A percentile compares a stretch with the other conserved stretches of the same genome.
Evolutionary conservation across 2,888 invertebrate genomes (phyloP).

Genomic region (Cosmia pyralina): DNA sequence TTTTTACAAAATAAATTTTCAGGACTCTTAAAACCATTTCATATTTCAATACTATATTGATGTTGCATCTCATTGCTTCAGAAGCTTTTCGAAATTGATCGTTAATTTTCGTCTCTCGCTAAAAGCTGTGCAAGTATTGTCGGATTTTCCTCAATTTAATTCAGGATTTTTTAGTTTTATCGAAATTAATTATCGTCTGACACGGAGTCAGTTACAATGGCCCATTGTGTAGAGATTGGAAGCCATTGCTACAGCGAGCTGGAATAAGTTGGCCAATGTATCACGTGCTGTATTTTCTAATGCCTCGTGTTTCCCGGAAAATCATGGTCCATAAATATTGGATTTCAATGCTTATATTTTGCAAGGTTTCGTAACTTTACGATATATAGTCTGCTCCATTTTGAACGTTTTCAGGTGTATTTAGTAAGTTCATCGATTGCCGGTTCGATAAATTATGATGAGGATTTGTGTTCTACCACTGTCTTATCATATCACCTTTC

Average conservation of each 20-base stretch:
- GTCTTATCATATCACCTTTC: neutral
- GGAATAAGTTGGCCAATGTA: neutral
- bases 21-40: neutral
- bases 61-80: too few species aligned
- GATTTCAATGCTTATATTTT: constrained; percentile 15
- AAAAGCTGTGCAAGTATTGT: neutral
- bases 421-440: constrained; percentile 12
- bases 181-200: neutral
- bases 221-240: constrained; percentile 19
- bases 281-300: constrained; percentile 24
- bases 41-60: neutral
- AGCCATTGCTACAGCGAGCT: neutral
- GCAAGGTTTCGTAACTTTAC: constrained; percentile 11
- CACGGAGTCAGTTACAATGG: constrained; percentile 11
- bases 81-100: neutral
- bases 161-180: neutral
- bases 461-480: neutral
- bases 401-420: neutral
- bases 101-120: neutral
- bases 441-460: neutral
- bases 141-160: neutral
- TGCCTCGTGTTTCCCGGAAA: constrained; percentile 31
- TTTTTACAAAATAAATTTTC: neutral
- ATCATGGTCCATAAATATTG: constrained; percentile 8
- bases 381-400: neutral